Conservation (phyloP, 2,888 invertebrate genomes). For the Aethes cnicana region DNA sequence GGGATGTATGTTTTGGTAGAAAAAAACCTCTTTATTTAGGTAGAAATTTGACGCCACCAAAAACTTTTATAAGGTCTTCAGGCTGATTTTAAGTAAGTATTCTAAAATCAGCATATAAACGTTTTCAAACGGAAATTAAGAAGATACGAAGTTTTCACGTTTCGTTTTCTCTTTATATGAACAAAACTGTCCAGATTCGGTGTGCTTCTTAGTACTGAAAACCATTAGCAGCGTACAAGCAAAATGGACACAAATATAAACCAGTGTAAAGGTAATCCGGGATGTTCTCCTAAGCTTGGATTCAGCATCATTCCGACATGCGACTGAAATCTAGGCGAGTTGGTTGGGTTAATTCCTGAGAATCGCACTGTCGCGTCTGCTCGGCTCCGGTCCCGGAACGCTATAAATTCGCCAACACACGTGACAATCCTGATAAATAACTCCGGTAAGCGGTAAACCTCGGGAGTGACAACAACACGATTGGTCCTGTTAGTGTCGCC, state of each 20-base stretch:
- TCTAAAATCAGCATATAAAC: too few relatives aligned
- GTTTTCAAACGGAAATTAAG: too few relatives aligned
- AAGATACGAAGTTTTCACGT: too few relatives aligned
- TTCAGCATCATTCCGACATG: constrained; percentile 17
- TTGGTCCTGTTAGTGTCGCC: constrained; percentile 33
- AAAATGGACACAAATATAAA: constrained; percentile 3
- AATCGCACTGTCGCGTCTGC: constrained; percentile 26
- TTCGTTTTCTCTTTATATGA: too few relatives aligned
- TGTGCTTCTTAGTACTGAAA: background rate
- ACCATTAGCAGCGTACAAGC: background rate
- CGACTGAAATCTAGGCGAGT: constrained; percentile 25
- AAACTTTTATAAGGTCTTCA: too few relatives aligned
- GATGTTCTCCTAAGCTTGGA: constrained; percentile 8
- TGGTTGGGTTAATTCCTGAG: constrained; percentile 24
- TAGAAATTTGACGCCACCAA: too few relatives aligned
- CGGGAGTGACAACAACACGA: constrained; percentile 33
- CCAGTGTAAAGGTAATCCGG: constrained; percentile 1
- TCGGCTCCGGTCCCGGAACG: constrained; percentile 39
- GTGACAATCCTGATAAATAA: constrained; percentile 63
- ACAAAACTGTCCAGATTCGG: too few relatives aligned
- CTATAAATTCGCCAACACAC: constrained; percentile 59
- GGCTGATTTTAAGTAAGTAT: too few relatives aligned
- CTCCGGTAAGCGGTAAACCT: constrained; percentile 31
- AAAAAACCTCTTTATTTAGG: too few relatives aligned
- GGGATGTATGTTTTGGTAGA: too few relatives aligned